Evolutionary conservation across 2,888 invertebrate genomes (phyloP).

Genomic region (Galerucella pusilla): DNA sequence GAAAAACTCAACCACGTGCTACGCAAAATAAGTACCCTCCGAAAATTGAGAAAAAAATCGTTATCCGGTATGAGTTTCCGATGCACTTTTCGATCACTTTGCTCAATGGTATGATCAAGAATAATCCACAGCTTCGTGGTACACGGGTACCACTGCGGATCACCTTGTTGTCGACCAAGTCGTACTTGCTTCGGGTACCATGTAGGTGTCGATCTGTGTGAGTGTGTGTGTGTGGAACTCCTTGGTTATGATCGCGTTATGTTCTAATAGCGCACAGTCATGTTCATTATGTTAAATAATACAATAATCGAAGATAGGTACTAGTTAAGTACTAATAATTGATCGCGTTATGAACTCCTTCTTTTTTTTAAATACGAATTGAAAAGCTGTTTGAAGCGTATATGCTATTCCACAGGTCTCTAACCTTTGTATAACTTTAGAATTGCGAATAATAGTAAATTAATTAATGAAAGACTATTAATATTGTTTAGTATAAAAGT

Average conservation of each 20-base stretch:
- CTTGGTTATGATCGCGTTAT: constrained; percentile 20
- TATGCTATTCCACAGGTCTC: neutral
- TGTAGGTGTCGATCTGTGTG: constrained; percentile 45
- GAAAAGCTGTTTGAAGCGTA: neutral
- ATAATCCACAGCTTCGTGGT: constrained; percentile 39
- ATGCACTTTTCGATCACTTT: constrained; percentile 26
- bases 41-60: constrained; percentile 9
- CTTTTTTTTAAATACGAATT: neutral
- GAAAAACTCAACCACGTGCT: constrained; percentile 6
- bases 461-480: neutral
- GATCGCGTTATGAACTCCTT: neutral
- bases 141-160: constrained; percentile 42
- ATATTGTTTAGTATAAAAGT: no score
- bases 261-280: constrained; percentile 17
- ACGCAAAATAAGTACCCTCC: neutral
- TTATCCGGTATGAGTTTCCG: constrained; percentile 9
- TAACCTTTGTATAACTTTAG: neutral
- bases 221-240: constrained; percentile 36
- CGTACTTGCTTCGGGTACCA: constrained; percentile 26
- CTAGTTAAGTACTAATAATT: neutral
- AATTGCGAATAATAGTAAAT: neutral
- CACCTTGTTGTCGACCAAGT: constrained; percentile 47
- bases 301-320: constrained; percentile 12
- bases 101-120: constrained; percentile 40
- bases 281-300: constrained; percentile 16